Percentiles rank a stretch among this genome's conserved stretches.
Evolutionary conservation across 2,113 vertebrate species (phyloP).

Genomic region (Phalacrocorax brasilianus): DNA sequence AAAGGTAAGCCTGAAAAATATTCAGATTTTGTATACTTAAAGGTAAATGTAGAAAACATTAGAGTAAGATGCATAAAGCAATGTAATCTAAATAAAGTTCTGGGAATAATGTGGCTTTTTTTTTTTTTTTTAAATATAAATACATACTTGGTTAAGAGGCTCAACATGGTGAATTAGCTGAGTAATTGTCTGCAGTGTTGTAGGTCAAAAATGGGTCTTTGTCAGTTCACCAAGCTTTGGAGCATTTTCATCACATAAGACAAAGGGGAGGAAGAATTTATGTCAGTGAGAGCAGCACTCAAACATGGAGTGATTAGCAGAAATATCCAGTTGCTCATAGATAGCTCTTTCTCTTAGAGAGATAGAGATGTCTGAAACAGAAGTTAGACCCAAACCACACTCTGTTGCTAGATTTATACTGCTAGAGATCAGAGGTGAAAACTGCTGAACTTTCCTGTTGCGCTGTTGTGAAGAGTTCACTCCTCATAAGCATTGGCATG

Average conservation of each 20-base stretch:
- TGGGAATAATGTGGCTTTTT: not conserved
- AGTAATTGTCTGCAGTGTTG: not conserved
- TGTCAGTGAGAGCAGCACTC: not conserved
- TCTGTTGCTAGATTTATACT: not conserved
- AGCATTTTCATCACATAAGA: not conserved
- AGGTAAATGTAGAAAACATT: not conserved
- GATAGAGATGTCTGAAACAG: not conserved
- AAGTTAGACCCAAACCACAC: not conserved
- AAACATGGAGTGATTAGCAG: not conserved
- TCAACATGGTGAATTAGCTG: not conserved
- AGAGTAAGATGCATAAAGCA: not conserved
- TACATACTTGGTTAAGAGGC: not conserved
- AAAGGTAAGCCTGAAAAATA: slow-evolving; percentile 76
- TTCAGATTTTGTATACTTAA: not conserved
- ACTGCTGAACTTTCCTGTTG: not conserved
- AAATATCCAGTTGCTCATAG: not conserved
- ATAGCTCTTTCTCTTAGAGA: not conserved
- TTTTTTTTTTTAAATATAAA: not conserved
- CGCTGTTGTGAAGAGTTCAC: not conserved
- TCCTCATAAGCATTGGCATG: not conserved
- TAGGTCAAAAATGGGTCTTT: not conserved
- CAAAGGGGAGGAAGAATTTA: not conserved
- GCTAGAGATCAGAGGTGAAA: not conserved
- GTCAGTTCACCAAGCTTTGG: not conserved
- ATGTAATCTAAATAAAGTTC: not conserved